Evolutionary conservation across 2,113 vertebrate species (phyloP), one percentile per base, ranked within the genome.

Genomic region (Hydropotes inermis): DNA sequence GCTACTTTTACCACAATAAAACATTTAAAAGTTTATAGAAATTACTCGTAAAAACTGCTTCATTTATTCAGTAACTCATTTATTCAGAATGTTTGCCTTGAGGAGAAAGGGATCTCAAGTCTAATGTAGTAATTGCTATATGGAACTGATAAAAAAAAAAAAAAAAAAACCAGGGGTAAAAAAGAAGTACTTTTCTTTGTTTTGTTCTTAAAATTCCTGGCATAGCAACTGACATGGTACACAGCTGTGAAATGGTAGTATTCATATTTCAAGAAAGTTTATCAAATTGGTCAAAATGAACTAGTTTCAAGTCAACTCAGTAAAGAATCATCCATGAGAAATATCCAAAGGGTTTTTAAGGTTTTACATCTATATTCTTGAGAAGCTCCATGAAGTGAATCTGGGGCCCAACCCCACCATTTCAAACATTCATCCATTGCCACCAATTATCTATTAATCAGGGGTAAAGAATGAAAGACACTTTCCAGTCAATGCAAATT

Each of bases 11-110:
- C 15, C 43, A 94, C 15, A 90, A 74, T 39, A 82, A 93, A 88
- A 84, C 16, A 39, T 27, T 58, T 57, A 94, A 97, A 95, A 95
- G 28, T 64, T 14, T 92, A 23, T 52, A 94, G 55, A 92, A 86
- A 55, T 21, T 94, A 84, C 39, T 97, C 87, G 25, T 3, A 90
- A 81, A 93, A 98, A 96, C 27, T 7, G 16, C 60, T 96, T 96
- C 17, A 84, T 98, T 98, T 98, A 94, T 98, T 98, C 89, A 88
- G 85, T 98, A 90, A 94, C 64, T 98, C 16, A 94, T 98, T 98
- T 98, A 97, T 97, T n/a, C 70, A 87, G 33, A 45, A 61, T 96
- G 98, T 96, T 98, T 98, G 88, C 95, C 93, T 95, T 30, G 90
- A 98, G 89, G 58, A 95, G 93, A 97, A 95, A 78, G 78, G 21